Base-by-base conservation (phyloP, 2,888 invertebrate species). In the Harpalus rufipes region DNA sequence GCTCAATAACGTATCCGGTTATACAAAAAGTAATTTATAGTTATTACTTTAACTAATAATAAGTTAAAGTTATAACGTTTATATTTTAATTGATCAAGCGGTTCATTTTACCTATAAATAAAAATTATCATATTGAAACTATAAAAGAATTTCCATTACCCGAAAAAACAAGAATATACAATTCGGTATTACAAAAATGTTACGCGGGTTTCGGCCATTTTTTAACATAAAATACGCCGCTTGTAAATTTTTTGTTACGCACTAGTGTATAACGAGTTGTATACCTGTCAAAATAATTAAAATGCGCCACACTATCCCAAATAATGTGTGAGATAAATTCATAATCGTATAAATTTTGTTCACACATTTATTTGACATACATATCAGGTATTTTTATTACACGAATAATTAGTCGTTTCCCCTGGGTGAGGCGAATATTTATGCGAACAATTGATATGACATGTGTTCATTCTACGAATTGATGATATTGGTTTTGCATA, bases 341-440 rank as follows among this genome's bases (percentile, higher is more conserved):
- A 39, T 7, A 18, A 39, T 5, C 39, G 14, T 16, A 72, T 44
- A 41, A 72, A 72, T 72, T 72, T 44, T 72, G 44, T 72, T 72
- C 72, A 72, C 72, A 72, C 72, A 72, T 44, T 72, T 72, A 72
- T 68, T 68, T 39, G 68, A 32, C 68, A 68, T 68, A 68, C 68
- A 68, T 72, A 72, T 72, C 72, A 72, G 41, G 72, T 72, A 41
- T 72, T 72, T 68, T 72, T 41, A 72, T 72, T 72, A 72, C 72
- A 72, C 44, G 72, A 72, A 72, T 72, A 72, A 72, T 72, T 72
- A 41, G 72, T 44, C 41, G 72, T 18, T 72, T 72, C 72, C 72
- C 41, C 41, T 72, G 72, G 44, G 72, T 44, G 72, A 72, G 72
- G 41, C 72, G 72, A 72, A 72, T 72, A 72, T 72, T 44, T 72